phyloP scores from a whole-genome alignment of 2,888 invertebrate species.

The Sesamia inferens region DNA sequence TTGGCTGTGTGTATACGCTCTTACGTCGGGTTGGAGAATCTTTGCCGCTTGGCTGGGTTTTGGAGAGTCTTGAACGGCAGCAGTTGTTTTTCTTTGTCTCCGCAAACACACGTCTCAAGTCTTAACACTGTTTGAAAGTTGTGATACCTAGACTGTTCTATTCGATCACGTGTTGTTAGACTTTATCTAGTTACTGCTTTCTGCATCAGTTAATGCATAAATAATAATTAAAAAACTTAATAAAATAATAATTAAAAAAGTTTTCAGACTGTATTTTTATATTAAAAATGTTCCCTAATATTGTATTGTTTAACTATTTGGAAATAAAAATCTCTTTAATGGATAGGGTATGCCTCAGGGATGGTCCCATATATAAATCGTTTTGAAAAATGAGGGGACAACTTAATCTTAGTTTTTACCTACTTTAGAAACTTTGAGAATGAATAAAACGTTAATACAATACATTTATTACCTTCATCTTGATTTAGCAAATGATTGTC shows the following conservation, averaged over 20 bases:
- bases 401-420: too few species aligned
- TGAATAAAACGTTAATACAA: neutral
- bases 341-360: too few species aligned
- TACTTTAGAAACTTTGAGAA: neutral
- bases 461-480: neutral
- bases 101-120: constrained; percentile 1
- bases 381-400: too few species aligned
- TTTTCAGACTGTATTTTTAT: too few species aligned
- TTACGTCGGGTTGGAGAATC: neutral
- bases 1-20: constrained; percentile 16
- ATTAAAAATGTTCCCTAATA: too few species aligned
- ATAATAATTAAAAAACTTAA: neutral
- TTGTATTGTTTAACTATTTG: too few species aligned
- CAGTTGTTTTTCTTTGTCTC: constrained; percentile 19
- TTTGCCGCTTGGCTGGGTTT: neutral
- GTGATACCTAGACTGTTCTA: neutral
- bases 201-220: neutral
- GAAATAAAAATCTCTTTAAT: too few species aligned
- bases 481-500: too few species aligned
- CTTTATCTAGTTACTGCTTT: neutral
- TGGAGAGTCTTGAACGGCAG: constrained; percentile 21
- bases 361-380: too few species aligned
- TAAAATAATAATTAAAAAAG: too few species aligned
- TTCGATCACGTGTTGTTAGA: too few species aligned
- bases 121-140: neutral